These are phyloP conservation scores for Centropus unirufus DNA, from an alignment of 2,113 vertebrate genomes.

Conservation along the genomic window DNA sequence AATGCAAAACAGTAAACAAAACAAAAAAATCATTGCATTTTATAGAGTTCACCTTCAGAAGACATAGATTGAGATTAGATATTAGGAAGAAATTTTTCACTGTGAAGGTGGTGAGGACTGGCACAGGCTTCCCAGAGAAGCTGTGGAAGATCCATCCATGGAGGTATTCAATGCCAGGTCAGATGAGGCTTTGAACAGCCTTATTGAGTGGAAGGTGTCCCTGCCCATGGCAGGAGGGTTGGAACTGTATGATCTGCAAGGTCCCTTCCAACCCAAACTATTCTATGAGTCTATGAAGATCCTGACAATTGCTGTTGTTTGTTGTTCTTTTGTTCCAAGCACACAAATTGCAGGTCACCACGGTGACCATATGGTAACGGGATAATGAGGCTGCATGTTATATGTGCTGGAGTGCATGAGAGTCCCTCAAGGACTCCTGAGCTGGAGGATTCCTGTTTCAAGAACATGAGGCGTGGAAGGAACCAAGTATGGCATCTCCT, in stretches of 20 bases:
- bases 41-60: neutral
- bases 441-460: neutral
- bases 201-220: no score
- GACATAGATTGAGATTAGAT: no score
- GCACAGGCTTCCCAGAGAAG: no score
- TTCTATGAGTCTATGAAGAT: no score
- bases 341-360: neutral
- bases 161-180: no score
- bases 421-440: neutral
- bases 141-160: no score
- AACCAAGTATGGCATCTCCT: neutral
- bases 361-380: neutral
- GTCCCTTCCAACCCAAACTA: no score
- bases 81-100: no score
- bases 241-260: no score
- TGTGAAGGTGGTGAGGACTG: no score
- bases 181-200: no score
- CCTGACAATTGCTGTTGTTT: neutral
- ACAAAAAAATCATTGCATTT: neutral
- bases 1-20: neutral
- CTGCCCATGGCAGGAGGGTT: no score
- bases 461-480: accelerated
- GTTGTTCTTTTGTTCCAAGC: neutral
- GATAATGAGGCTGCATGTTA: neutral
- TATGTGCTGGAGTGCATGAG: neutral